Evolutionary conservation across 2,888 invertebrate genomes (phyloP).

Genomic region (Ennomos fuscantarius): DNA sequence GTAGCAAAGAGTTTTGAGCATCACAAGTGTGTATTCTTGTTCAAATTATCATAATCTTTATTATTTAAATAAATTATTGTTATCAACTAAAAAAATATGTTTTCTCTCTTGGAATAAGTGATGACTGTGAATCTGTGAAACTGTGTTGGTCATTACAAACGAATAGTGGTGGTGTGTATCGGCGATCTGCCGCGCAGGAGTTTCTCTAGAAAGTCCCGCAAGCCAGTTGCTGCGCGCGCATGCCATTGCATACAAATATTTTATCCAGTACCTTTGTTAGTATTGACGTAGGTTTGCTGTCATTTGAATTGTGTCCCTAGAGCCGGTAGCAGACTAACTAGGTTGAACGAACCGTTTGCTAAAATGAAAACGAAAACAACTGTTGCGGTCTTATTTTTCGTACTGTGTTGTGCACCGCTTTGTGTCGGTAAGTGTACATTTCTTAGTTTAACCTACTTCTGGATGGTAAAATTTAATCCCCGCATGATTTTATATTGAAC

Average conservation of each 20-base stretch:
- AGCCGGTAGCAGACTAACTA: constrained; percentile 59
- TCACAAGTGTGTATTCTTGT: no score
- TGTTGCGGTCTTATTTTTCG: constrained; percentile 49
- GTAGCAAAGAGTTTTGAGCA: no score
- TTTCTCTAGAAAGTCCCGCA: constrained; percentile 85
- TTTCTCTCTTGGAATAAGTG: constrained; percentile 14
- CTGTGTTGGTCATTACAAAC: constrained; percentile 55
- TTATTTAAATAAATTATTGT: constrained; percentile 22
- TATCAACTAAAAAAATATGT: constrained; percentile 29
- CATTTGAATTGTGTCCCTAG: constrained; percentile 79
- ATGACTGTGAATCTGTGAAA: constrained; percentile 46
- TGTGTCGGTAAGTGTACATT: constrained; percentile 53
- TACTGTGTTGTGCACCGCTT: constrained; percentile 51
- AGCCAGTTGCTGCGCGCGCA: constrained; percentile 69
- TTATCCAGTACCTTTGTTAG: constrained; percentile 61
- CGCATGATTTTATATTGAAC: no score
- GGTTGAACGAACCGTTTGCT: constrained; percentile 47
- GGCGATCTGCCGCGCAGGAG: constrained; percentile 63
- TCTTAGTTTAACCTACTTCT: constrained; percentile 19
- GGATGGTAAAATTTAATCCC: neutral
- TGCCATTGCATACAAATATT: constrained; percentile 79
- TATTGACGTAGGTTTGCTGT: constrained; percentile 67
- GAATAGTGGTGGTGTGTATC: constrained; percentile 52
- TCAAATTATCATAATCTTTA: constrained; percentile 1
- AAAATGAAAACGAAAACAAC: constrained; percentile 67